These are phyloP conservation scores for Dicrurus megarhynchus DNA, from an alignment of 2,113 vertebrate species.

Conservation along the genomic window DNA sequence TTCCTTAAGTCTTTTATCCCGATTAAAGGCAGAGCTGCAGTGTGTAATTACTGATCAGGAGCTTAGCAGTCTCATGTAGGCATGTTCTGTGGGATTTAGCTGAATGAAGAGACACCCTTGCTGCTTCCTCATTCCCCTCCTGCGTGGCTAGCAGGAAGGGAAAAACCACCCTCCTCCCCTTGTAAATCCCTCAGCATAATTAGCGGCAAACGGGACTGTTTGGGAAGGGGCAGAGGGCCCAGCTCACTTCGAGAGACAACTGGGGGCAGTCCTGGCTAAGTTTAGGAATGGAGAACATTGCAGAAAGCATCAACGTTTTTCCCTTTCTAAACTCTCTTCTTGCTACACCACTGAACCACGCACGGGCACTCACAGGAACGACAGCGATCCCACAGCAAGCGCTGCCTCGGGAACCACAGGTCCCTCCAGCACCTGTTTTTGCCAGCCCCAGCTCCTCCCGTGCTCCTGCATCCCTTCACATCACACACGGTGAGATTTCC, in stretches of 20 bases:
- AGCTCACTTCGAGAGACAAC: not conserved
- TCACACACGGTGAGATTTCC: accelerated
- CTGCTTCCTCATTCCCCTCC: not conserved
- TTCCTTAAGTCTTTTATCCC: conserved; percentile 31
- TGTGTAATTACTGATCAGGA: conserved; percentile 10
- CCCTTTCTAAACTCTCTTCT: not conserved
- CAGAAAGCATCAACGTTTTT: not conserved
- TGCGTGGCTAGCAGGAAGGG: not conserved
- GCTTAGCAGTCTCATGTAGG: not conserved
- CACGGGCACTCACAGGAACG: accelerated
- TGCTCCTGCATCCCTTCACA: accelerated
- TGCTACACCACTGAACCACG: accelerated
- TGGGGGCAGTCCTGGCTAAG: not conserved
- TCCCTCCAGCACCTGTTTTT: not conserved
- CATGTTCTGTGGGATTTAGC: not conserved
- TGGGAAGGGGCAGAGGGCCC: not conserved
- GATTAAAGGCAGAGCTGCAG: conserved; percentile 23
- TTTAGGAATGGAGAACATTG: not conserved
- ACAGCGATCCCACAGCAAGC: accelerated
- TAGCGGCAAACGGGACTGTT: not conserved
- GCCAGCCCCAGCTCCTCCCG: not conserved
- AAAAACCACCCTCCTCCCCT: not conserved
- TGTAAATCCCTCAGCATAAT: not conserved
- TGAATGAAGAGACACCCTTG: not conserved
- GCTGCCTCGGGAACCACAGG: not conserved